Evolutionary conservation across 2,888 invertebrate species (phyloP).

Genomic region (Steinernema carpocapsae): DNA sequence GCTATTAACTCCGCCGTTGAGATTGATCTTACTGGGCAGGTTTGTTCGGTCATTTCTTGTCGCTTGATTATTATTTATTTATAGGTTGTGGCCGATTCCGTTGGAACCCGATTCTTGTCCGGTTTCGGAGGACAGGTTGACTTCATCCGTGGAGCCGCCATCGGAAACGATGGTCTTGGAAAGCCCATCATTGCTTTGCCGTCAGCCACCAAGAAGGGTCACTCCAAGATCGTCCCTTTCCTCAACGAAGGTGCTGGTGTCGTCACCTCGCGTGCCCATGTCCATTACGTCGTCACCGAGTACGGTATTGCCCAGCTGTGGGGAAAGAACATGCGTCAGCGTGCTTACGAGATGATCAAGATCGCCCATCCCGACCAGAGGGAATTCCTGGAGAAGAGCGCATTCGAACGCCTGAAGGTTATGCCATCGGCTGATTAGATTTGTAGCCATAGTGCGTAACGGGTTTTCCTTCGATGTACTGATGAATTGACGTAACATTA

Average conservation of each 20-base stretch:
- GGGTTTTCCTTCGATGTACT: background rate
- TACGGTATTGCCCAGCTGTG: slow-evolving; percentile 87
- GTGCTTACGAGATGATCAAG: slow-evolving; percentile 86
- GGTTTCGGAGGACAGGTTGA: slow-evolving; percentile 87
- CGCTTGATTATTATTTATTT: background rate
- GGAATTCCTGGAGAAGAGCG: slow-evolving; percentile 82
- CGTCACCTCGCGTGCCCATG: slow-evolving; percentile 87
- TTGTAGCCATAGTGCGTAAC: background rate
- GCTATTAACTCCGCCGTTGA: slow-evolving; percentile 96
- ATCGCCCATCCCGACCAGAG: slow-evolving; percentile 89
- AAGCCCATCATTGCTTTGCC: slow-evolving; percentile 90
- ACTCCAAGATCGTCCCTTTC: slow-evolving; percentile 82
- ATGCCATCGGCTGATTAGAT: slow-evolving; percentile 69
- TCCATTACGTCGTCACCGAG: slow-evolving; percentile 91
- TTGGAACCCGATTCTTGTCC: slow-evolving; percentile 79
- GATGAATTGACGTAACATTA: too few species aligned
- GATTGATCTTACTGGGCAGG: slow-evolving; percentile 90
- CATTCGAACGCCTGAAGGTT: slow-evolving; percentile 77
- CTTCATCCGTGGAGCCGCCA: slow-evolving; percentile 88
- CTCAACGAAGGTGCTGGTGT: slow-evolving; percentile 90
- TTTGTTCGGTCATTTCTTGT: slow-evolving; percentile 3
- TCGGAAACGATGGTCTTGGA: slow-evolving; percentile 82
- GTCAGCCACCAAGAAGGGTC: slow-evolving; percentile 78
- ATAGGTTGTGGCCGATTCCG: slow-evolving; percentile 84
- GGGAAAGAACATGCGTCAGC: slow-evolving; percentile 85